Evolutionary conservation across 2,888 invertebrate genomes (phyloP).

Genomic region (Tipula confusa): DNA sequence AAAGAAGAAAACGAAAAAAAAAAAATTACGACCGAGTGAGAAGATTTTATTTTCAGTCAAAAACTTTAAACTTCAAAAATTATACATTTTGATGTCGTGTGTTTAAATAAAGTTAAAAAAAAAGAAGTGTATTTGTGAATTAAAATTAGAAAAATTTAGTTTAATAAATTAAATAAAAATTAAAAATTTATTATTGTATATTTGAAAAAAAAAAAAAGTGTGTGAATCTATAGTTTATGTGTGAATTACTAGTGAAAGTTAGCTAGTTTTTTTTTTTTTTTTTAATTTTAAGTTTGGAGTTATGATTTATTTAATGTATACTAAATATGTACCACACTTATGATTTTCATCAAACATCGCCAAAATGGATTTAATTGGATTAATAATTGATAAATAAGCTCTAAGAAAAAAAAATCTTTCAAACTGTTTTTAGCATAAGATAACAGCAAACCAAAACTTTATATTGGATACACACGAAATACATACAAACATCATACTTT

Average conservation of each 20-base stretch:
- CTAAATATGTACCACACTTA: not conserved
- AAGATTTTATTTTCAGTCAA: not conserved
- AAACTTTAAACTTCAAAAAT: constrained; percentile 12
- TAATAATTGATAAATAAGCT: not conserved
- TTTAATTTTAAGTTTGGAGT: not conserved
- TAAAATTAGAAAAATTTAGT: not conserved
- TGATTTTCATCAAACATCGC: not conserved
- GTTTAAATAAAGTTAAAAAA: not conserved
- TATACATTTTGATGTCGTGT: constrained; percentile 25
- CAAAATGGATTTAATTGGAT: constrained; percentile 12
- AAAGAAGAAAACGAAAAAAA: constrained; percentile 4
- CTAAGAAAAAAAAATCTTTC: not conserved
- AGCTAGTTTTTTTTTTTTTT: not conserved
- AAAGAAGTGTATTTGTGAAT: no score
- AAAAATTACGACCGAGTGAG: constrained; percentile 25
- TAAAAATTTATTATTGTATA: not conserved
- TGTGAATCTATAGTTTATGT: not conserved
- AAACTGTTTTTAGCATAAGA: not conserved
- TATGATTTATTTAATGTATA: not conserved
- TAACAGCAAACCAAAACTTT: not conserved
- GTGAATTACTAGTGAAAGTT: constrained; percentile 20
- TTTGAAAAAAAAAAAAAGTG: not conserved
- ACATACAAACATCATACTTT: not conserved
- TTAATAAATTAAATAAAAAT: not conserved
- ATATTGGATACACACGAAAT: not conserved